These are phyloP conservation scores for Poecilus cupreus DNA, from an alignment of 2,888 invertebrate genomes.

Conservation along the genomic window DNA sequence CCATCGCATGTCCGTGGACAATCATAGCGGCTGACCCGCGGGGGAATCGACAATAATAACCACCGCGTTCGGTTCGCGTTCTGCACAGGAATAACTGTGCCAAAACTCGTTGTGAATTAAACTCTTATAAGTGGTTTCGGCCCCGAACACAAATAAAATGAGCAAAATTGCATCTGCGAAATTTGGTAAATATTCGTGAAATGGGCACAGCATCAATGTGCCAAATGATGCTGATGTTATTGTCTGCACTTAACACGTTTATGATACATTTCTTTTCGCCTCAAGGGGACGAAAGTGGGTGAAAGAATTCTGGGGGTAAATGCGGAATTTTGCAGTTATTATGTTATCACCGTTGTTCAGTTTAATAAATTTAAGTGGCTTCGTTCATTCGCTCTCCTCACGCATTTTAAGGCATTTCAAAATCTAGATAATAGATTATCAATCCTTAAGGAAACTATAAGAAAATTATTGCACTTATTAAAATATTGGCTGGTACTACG, in stretches of 20 bases:
- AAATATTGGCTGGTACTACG: no score
- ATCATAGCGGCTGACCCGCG: constrained; percentile 11
- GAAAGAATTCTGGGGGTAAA: constrained; percentile 2
- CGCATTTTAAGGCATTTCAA: neutral
- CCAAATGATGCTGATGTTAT: constrained; percentile 1
- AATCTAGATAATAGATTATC: no score
- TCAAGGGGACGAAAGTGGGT: neutral
- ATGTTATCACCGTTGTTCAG: neutral
- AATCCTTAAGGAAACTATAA: no score
- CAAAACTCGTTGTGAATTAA: constrained; percentile 28
- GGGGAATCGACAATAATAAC: constrained; percentile 34
- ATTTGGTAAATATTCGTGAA: neutral
- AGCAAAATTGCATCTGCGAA: constrained; percentile 16
- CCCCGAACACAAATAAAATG: constrained; percentile 13
- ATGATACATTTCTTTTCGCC: constrained; percentile 10
- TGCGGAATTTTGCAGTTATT: constrained; percentile 3
- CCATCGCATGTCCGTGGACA: constrained; percentile 43
- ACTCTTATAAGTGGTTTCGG: constrained; percentile 28
- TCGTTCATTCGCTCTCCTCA: neutral
- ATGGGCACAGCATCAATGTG: neutral
- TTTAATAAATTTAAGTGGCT: neutral
- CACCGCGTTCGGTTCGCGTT: neutral
- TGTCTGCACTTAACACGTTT: constrained; percentile 20
- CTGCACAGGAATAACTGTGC: constrained; percentile 13
- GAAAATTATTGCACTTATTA: no score